Evolutionary conservation across 2,797 vertebrate species (phyloP), one percentile per base, ranked within the genome.

Genomic region (Acanthiza pusilla): DNA sequence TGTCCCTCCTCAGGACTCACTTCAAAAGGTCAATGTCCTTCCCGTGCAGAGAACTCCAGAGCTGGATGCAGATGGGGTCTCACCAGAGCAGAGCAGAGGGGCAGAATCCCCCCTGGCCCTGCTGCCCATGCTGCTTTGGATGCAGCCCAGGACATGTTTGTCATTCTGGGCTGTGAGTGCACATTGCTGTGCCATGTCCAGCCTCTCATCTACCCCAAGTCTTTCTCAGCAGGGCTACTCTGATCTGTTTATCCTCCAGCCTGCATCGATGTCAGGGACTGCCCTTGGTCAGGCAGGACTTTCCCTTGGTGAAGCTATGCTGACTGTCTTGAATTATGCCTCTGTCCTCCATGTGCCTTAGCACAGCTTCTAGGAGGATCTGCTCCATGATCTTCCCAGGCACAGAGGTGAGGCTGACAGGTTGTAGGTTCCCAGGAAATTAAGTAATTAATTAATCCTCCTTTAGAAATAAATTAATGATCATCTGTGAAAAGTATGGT

Each of bases 101-200:
- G 4, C 3, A 73, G 42, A 65, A 40, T 55, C 20, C 29, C n/a
- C n/a, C 51, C 45, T 15, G 0, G 0, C 13, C 19, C 58, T 72
- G 10, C 50, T 55, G 51, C 0, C 7, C 36, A 29, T 1, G 0
- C 15, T 43, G 36, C 57, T 57, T 21, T 22, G 32, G 50, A 22
- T 32, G 14, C 51, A 38, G 27, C 23, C n/a, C n/a, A 72, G 67
- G 7, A 4, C 8, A 45, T 0, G 0, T 3, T 1, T 65, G 51
- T 7, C 29, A n/a, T 0, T 88, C n/a, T 66, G 53, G 11, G 45
- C 45, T 74, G 17, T 2, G 12, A 30, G 43, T 18, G 18, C 43
- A 45, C 43, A 19, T 9, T 19, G 43, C 18, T 45, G 43, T 8
- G 43, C 10, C 43, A 45, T 45, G 43, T 45, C 43, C 43, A 45